phyloP scores from a whole-genome alignment of 2,797 vertebrate species.

The Chrysocyon brachyurus region DNA sequence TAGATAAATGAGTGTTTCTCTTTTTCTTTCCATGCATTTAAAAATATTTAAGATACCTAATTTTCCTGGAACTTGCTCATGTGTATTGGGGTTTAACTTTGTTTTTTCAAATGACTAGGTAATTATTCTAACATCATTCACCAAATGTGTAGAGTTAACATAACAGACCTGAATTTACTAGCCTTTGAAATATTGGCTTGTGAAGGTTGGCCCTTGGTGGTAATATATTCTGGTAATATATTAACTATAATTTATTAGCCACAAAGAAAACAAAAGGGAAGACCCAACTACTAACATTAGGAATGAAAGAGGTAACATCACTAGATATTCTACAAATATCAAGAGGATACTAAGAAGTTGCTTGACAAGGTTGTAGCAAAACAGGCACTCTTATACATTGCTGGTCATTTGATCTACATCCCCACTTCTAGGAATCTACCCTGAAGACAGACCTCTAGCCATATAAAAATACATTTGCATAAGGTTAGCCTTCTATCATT shows the following conservation, averaged over 20 bases:
- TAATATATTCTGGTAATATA: neutral
- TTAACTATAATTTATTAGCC: neutral
- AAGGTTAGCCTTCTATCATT: neutral
- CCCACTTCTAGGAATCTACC: neutral
- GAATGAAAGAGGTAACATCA: neutral
- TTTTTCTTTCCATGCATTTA: neutral
- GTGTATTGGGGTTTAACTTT: neutral
- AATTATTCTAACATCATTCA: constrained; percentile 2
- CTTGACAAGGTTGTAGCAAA: neutral
- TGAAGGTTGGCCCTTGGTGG: neutral
- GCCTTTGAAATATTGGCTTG: neutral
- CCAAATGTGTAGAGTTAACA: neutral
- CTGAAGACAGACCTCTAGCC: neutral
- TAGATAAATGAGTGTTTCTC: neutral
- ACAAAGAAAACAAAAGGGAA: neutral
- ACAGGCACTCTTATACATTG: neutral
- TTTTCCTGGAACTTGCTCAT: neutral
- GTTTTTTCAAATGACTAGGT: constrained; percentile 5
- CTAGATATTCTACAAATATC: constrained; percentile 9
- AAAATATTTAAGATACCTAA: neutral
- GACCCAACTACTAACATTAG: neutral
- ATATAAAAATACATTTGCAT: constrained; percentile 43
- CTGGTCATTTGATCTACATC: neutral
- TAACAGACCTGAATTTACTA: neutral
- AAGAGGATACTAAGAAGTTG: constrained; percentile 25